phyloP scores from a whole-genome alignment of 2,888 invertebrate genomes.

The Synanthedon myopaeformis region DNA sequence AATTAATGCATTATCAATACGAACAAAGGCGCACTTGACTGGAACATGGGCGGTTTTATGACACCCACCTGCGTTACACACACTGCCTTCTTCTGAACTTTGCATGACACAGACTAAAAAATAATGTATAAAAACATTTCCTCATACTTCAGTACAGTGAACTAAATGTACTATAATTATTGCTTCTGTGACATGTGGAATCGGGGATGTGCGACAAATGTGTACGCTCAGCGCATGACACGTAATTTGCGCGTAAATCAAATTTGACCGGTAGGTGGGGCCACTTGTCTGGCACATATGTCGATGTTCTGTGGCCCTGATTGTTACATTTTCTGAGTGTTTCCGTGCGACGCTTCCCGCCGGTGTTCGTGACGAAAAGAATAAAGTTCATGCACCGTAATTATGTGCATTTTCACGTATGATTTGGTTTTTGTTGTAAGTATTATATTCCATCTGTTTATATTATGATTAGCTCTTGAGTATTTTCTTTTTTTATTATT shows the following conservation, averaged over 20 bases:
- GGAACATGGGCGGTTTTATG: conserved; percentile 47
- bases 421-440: background rate
- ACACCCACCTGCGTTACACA: conserved; percentile 32
- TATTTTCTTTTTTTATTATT: too few species aligned
- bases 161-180: conserved; percentile 2
- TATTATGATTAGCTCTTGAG: too few species aligned
- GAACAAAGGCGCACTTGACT: conserved; percentile 56
- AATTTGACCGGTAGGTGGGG: conserved; percentile 67
- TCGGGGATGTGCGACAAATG: conserved; percentile 22
- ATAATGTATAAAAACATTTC: background rate
- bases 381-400: conserved; percentile 20
- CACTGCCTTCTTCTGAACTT: background rate
- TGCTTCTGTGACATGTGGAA: conserved; percentile 20
- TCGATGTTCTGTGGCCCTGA: conserved; percentile 48
- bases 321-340: conserved; percentile 48
- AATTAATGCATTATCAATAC: conserved; percentile 69
- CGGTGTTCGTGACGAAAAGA: conserved; percentile 45
- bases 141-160: too few species aligned
- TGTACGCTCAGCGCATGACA: conserved; percentile 56
- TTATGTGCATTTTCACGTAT: conserved; percentile 1
- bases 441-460: background rate
- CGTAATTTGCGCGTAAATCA: conserved; percentile 70
- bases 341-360: conserved; percentile 40
- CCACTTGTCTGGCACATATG: conserved; percentile 62
- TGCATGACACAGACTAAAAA: conserved; percentile 21